Percentiles rank a stretch among this genome's conserved stretches.
phyloP scores from a whole-genome alignment of 2,797 vertebrate genomes.

The Chelmon rostratus region DNA sequence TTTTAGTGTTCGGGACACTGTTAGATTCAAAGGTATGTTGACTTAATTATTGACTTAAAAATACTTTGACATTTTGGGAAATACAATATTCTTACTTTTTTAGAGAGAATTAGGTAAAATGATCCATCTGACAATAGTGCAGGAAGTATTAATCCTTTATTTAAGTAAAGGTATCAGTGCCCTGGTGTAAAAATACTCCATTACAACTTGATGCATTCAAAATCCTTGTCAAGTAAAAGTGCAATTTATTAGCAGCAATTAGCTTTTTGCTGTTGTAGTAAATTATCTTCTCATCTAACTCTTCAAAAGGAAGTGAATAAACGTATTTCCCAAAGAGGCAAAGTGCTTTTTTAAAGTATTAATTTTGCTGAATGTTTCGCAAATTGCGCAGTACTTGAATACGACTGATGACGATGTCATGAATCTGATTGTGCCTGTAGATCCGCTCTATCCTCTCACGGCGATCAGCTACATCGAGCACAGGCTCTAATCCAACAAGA shows the following conservation, averaged over 20 bases:
- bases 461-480: conserved; percentile 74
- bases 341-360: neutral
- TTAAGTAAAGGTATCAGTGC: neutral
- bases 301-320: neutral
- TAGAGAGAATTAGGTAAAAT: neutral
- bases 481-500: conserved; percentile 86
- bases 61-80: neutral
- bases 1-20: conserved; percentile 84
- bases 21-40: conserved; percentile 82
- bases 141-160: neutral
- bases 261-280: no score
- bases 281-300: neutral
- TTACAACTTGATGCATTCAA: neutral
- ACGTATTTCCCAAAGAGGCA: neutral
- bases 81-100: neutral
- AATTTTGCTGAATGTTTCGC: neutral
- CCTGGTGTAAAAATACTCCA: neutral
- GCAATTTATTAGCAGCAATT: neutral
- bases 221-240: no score
- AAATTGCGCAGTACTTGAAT: neutral
- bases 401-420: neutral
- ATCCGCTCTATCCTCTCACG: conserved; percentile 87
- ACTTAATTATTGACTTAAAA: neutral
- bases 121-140: neutral
- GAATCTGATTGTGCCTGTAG: conserved; percentile 71